Conservation (phyloP, 2,113 vertebrate genomes). For the Lepus europaeus region DNA sequence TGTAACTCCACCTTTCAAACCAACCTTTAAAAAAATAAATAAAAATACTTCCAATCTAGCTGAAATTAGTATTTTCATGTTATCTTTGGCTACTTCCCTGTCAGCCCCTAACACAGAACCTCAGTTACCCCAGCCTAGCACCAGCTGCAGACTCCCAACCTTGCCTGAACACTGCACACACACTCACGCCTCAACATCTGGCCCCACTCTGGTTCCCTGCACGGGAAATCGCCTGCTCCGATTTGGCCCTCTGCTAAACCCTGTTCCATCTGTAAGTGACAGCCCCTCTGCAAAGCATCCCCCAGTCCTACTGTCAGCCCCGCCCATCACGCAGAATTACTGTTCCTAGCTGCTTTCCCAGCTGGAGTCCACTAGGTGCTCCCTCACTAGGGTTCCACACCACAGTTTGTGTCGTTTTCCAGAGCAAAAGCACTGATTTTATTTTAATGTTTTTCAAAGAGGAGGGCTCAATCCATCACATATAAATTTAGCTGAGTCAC, state of each 20-base stretch:
- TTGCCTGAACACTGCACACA: neutral
- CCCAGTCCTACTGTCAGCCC: neutral
- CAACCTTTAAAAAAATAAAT: no score
- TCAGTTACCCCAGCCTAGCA: neutral
- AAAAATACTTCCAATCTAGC: no score
- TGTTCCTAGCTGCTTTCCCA: neutral
- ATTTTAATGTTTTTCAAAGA: conserved; percentile 48
- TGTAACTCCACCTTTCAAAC: no score
- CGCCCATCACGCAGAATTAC: neutral
- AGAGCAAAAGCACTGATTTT: neutral
- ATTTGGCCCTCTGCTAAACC: neutral
- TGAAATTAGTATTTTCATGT: neutral
- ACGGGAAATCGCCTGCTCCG: neutral
- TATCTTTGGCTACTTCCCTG: neutral
- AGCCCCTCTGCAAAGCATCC: neutral
- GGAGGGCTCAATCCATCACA: neutral
- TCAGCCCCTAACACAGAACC: neutral
- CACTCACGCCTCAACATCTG: neutral
- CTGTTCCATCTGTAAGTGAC: neutral
- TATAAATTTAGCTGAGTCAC: neutral
- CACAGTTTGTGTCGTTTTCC: neutral
- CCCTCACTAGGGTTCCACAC: no score
- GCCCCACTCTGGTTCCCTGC: neutral
- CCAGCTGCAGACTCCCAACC: neutral
- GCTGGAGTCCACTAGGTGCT: neutral